Evolutionary conservation across 1,140 invertebrate species (phyloP).

Genomic region (Babylonia areolata): DNA sequence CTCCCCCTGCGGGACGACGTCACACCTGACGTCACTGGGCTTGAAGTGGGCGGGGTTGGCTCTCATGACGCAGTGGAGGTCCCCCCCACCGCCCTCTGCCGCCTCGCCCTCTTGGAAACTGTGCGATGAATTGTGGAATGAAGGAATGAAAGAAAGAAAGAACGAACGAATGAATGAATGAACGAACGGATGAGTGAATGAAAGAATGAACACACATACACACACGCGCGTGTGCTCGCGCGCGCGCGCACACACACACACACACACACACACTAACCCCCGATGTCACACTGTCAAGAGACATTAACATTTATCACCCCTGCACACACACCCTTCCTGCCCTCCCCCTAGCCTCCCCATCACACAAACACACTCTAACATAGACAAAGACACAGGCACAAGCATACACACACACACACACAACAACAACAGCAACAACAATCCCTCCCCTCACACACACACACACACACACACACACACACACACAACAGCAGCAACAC

Average conservation of each 20-base stretch:
- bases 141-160: too few relatives aligned
- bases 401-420: too few relatives aligned
- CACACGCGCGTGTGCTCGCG: too few relatives aligned
- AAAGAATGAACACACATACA: too few relatives aligned
- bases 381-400: too few relatives aligned
- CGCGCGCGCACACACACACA: background rate
- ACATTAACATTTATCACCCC: background rate
- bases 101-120: too few relatives aligned
- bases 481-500: too few relatives aligned
- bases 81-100: slow-evolving; percentile 22
- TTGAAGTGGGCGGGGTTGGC: slow-evolving; percentile 48
- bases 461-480: too few relatives aligned
- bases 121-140: too few relatives aligned
- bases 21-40: slow-evolving; percentile 43
- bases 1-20: slow-evolving; percentile 38
- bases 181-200: too few relatives aligned
- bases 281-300: too few relatives aligned
- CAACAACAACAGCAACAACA: too few relatives aligned
- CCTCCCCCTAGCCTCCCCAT: background rate
- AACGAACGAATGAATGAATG: background rate
- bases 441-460: background rate
- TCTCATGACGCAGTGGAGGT: slow-evolving; percentile 50
- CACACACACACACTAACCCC: background rate
- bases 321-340: background rate
- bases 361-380: background rate